Evolutionary conservation across 2,113 vertebrate species (phyloP), one percentile per base, ranked within the genome.

Genomic region (Phalacrocorax aristotelis): DNA sequence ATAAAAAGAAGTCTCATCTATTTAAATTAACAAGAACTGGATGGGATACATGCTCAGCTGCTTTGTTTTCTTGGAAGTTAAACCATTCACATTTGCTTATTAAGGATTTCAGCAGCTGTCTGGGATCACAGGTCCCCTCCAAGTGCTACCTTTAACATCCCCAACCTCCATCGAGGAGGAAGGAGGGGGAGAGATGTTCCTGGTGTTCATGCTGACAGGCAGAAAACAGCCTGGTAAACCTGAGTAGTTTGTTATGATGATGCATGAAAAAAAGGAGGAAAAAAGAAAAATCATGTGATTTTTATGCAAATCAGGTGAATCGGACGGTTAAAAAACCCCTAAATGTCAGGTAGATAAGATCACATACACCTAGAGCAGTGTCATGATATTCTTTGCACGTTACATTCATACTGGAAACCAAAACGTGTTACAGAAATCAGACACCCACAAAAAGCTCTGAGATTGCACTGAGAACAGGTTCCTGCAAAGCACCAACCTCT

Each of bases 291-390:
- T 30, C 91, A 97, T 68, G 93, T 96, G 83, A 94, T 93, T 81
- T 95, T 90, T 92, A 97, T 93, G 95, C 86, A 96, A 97, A 96
- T 93, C 51, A 62, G 83, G 27, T 34, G 40, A 91, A 90, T 69
- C 8, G 75, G 89, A 96, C 57, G 65, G 94, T 94, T 90, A 93
- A 92, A 95, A 93, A 95, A 90, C 0, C 48, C 44, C 51, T 93
- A 90, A 95, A 95, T 96, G 93, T 93, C 95, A 96, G 90, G 89
- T 78, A 95, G 96, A 96, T 95, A 95, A 96, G 84, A 95, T 95
- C 96, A 40, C 30, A 65, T 58, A 81, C 87, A 93, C 94, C 89
- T 95, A 87, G 76, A 97, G 85, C 66, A 94, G 54, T 80, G 84
- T 83, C 76, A 27, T 91, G 78, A 89, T 90, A 82, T 72, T 55